Base-by-base conservation (phyloP, 2,888 invertebrate species). In the Harmothoe impar region DNA sequence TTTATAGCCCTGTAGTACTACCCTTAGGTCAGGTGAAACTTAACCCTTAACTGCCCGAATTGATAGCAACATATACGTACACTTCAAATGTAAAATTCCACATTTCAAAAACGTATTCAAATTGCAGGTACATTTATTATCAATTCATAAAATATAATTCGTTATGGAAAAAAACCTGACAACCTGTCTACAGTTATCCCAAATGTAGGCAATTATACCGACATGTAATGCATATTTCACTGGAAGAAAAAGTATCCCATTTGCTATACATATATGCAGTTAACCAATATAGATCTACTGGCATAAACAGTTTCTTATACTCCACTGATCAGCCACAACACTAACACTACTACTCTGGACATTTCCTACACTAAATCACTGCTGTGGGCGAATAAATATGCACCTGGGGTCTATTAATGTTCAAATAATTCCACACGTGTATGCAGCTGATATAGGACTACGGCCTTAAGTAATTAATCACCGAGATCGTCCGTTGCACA, bases 381-480 rank as follows among this genome's bases (percentile, higher is more conserved):
- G 72, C 72, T 72, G 3, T 15, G 29, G 72, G 29, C 3, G 15
- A 23, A 72, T 29, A 29, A 29, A 29, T 72, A 72, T 72, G 72
- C 72, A 72, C 72, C 31, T 72, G 81, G 81, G 81, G 81, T 35
- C 25, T 81, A 81, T 43, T 43, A 81, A 81, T 33, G 23, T 35
- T 81, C 81, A 23, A 20, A 15, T 81, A 81, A 81, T 81, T 35
- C 81, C 33, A 20, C 43, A 81, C 43, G 33, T 81, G 43, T 81
- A 43, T 43, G n/a, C 81, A 35, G 81, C 81, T 81, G 81, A 81
- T 43, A 81, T 43, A 43, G 25, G 43, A 43, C 43, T 20, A 0
- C 23, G 35, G 20, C 33, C 33, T 35, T 81, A 81, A 81, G 43
- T 43, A 20, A 43, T 81, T 81, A 33, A 81, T 81, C 81, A 81